Evolutionary conservation across 2,113 vertebrate species (phyloP), one percentile per base, ranked within the genome.

Genomic region (Deroptyus accipitrinus): DNA sequence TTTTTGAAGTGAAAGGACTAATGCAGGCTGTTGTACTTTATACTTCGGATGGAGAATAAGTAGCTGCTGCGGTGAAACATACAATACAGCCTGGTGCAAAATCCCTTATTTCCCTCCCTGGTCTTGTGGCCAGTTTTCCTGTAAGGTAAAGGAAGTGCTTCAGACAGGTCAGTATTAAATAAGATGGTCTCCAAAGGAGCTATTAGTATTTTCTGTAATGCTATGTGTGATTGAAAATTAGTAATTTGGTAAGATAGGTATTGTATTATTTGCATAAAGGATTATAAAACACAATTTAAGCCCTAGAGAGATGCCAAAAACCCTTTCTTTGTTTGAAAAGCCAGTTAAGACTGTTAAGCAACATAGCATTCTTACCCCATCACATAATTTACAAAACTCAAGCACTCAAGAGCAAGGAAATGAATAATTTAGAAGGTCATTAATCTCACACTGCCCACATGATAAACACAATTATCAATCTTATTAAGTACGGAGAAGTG

Each of bases 351-450:
- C 64, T 94, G 74, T 76, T 81, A 85, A 93, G 84, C 80, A 93
- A 73, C 69, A 41, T 63, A 91, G 62, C 48, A 73, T 88, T 88
- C 37, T 88, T 81, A 77, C 31, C 70, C 86, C 46, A 49, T 78
- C n/a, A 1, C 74, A 88, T 49, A 94, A 94, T 96, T 96, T 96
- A 96, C 96, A 91, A 96, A 96, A 80, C 83, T 59, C 3, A 9
- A 77, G 90, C 92, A 55, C 90, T 90, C 76, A 81, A 78, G 55
- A 83, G 55, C 41, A 51, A 78, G 64, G 69, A 39, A 88, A 94
- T 97, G 15, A 95, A 96, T 94, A 94, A 96, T 97, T 95, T n/a
- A 97, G 44, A 54, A 59, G 67, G 69, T 94, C 87, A 49, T 96
- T 94, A 93, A 95, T 94, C 92, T 94, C 78, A 76, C 17, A 18